Evolutionary conservation across 2,888 invertebrate genomes (phyloP).

Genomic region (Thalpophila matura): DNA sequence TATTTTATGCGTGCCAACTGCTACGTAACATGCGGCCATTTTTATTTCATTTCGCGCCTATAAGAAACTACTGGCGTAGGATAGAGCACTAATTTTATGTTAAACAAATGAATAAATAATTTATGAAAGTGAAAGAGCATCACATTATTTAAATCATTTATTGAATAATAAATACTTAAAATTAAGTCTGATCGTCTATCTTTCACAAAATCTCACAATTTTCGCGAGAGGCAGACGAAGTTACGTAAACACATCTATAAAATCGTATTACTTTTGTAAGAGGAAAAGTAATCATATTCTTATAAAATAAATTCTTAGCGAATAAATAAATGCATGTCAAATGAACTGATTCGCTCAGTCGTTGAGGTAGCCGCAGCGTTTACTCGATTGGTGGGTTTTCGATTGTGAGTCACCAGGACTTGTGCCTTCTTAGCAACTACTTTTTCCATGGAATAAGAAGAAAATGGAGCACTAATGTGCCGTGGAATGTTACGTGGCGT

Average conservation of each 20-base stretch:
- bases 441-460: conserved; percentile 13
- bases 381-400: conserved; percentile 54
- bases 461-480: conserved; percentile 7
- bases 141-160: conserved; percentile 39
- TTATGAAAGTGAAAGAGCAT: conserved; percentile 20
- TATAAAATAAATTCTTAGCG: conserved; percentile 39
- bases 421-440: not conserved
- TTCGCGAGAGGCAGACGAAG: conserved; percentile 84
- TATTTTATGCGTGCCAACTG: not conserved
- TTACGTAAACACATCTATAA: conserved; percentile 23
- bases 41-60: conserved; percentile 33
- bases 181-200: conserved; percentile 76
- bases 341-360: conserved; percentile 44
- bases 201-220: conserved; percentile 73
- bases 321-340: conserved; percentile 60
- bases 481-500: not conserved
- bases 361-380: conserved; percentile 60
- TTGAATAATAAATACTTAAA: conserved; percentile 56
- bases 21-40: conserved; percentile 3
- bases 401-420: conserved; percentile 31
- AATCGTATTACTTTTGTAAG: conserved; percentile 22
- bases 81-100: too few relatives aligned
- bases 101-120: too few relatives aligned
- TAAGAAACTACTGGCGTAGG: not conserved
- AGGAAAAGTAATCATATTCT: conserved; percentile 15